Percentiles rank a stretch among this genome's conserved stretches.
phyloP scores from a whole-genome alignment of 2,888 invertebrate genomes.

The Myopa tessellatipennis region DNA sequence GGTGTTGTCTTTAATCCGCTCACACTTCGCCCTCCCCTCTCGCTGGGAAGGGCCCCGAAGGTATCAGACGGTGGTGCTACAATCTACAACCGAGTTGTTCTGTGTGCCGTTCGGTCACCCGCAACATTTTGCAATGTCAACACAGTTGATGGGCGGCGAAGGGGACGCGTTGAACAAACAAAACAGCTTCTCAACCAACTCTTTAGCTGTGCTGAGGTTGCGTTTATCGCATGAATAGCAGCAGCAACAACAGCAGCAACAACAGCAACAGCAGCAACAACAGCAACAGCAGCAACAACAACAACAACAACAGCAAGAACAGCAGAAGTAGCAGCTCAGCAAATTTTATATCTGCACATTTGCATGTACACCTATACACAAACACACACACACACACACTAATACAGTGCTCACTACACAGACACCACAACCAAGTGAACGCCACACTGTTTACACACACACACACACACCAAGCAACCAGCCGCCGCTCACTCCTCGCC shows the following conservation, averaged over 20 bases:
- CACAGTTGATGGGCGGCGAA: background rate
- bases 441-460: slow-evolving; percentile 18
- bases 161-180: slow-evolving; percentile 1
- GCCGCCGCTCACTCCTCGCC: background rate
- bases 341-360: slow-evolving; percentile 28
- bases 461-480: background rate
- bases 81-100: background rate
- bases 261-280: background rate
- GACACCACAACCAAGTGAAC: slow-evolving; percentile 14
- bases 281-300: background rate
- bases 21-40: slow-evolving; percentile 1
- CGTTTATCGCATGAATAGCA: slow-evolving; percentile 35
- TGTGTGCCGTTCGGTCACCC: slow-evolving; percentile 10
- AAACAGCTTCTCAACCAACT: slow-evolving; percentile 31
- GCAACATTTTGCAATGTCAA: slow-evolving; percentile 36
- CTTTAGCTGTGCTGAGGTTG: slow-evolving; percentile 33
- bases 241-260: background rate
- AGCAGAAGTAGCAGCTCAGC: slow-evolving; percentile 20
- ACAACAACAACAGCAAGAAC: background rate
- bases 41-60: background rate
- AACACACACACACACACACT: slow-evolving; percentile 22
- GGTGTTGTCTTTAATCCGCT: background rate
- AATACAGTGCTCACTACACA: slow-evolving; percentile 2
- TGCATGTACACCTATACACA: slow-evolving; percentile 18
- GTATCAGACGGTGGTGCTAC: background rate